Percentiles rank a stretch among this genome's conserved stretches.
Conservation (phyloP, 2,797 vertebrate genomes). For the Knipowitschia caucasica region DNA sequence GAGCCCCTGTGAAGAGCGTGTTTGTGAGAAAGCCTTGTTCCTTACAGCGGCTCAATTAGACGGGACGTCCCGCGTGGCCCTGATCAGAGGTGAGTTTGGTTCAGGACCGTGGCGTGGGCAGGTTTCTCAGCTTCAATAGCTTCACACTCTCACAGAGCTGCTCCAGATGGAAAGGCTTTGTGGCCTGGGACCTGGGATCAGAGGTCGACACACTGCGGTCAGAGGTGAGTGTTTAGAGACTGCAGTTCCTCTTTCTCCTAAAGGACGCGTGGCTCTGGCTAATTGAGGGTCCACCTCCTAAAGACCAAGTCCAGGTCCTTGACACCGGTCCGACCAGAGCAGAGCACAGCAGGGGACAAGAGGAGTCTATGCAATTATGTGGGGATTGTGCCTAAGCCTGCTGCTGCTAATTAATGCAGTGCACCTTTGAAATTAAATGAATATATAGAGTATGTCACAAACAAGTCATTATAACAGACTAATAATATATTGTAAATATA, state of each 20-base stretch:
- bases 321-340: constrained; percentile 51
- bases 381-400: constrained; percentile 2
- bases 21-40: constrained; percentile 24
- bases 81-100: constrained; percentile 35
- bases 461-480: no score
- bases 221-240: constrained; percentile 61
- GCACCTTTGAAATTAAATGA: background rate
- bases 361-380: constrained; percentile 13
- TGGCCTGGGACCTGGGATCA: constrained; percentile 60
- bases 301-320: constrained; percentile 51
- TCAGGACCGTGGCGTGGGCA: constrained; percentile 23
- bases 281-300: constrained; percentile 65
- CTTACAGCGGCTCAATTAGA: constrained; percentile 19
- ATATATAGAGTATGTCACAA: no score
- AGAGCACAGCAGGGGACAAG: constrained; percentile 38
- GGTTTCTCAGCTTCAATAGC: constrained; percentile 57
- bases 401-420: background rate
- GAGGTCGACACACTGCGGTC: constrained; percentile 47
- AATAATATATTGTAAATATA: no score
- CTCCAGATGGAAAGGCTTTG: constrained; percentile 60
- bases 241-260: constrained; percentile 66
- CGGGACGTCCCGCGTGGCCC: constrained; percentile 23
- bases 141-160: constrained; percentile 40
- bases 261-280: constrained; percentile 63
- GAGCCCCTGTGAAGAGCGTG: constrained; percentile 28